Conservation (phyloP, 2,113 vertebrate genomes). For the Porphyrio hochstetteri region DNA sequence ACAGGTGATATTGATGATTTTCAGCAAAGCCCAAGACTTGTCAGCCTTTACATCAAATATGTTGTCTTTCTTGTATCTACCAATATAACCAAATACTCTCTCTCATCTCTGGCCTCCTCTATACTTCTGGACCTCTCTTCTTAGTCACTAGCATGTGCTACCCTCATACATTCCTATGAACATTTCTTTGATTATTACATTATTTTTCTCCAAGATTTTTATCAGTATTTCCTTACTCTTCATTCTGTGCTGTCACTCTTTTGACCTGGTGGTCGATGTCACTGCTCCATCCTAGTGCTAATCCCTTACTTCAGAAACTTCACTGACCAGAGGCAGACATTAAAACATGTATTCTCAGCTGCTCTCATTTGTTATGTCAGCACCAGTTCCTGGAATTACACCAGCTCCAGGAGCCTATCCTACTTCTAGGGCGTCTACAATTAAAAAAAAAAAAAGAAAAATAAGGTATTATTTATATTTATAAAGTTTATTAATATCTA, state of each 20-base stretch:
- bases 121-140: not conserved
- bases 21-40: not conserved
- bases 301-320: not conserved
- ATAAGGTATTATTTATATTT: not conserved
- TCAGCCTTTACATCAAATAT: not conserved
- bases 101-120: not conserved
- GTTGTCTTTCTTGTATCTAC: not conserved
- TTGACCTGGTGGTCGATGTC: not conserved
- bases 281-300: not conserved
- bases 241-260: not conserved
- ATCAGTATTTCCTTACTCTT: not conserved
- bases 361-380: fast-evolving
- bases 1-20: not conserved
- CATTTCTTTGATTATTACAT: not conserved
- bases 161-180: not conserved
- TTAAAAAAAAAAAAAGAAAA: not conserved
- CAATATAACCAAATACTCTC: not conserved
- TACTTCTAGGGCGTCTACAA: not conserved
- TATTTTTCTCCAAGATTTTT: not conserved
- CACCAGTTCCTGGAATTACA: not conserved
- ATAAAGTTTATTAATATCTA: not conserved
- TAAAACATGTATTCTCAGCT: not conserved
- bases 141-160: not conserved
- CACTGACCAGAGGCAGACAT: not conserved
- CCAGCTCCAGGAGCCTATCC: fast-evolving